These are phyloP conservation scores for Ptilodon capucinus DNA, from an alignment of 2,888 invertebrate species.

Conservation along the genomic window DNA sequence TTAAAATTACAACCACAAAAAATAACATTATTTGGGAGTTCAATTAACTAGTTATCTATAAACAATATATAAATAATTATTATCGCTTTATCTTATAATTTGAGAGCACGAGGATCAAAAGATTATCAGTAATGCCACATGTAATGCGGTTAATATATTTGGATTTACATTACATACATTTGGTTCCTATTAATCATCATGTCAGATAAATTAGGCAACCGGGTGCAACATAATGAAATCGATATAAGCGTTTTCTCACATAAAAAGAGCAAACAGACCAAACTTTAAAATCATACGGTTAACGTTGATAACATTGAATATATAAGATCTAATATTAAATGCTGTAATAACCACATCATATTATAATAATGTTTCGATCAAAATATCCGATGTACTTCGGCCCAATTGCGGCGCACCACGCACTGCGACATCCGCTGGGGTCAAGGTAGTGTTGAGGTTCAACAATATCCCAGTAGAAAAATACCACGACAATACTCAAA, in stretches of 20 bases:
- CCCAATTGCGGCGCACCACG: constrained; percentile 38
- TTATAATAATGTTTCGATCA: neutral
- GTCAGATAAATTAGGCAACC: neutral
- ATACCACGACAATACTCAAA: constrained; percentile 6
- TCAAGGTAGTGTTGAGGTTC: constrained; percentile 28
- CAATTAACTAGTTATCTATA: too few species aligned
- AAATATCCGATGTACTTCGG: constrained; percentile 6
- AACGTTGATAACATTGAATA: too few species aligned
- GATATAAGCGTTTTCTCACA: neutral
- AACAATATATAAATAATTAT: neutral
- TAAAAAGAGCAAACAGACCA: neutral
- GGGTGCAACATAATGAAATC: neutral
- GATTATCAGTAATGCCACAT: constrained; percentile 12
- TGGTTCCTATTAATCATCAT: neutral
- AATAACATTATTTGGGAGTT: neutral
- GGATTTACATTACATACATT: neutral
- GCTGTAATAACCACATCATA: too few species aligned
- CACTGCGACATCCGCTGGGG: constrained; percentile 37
- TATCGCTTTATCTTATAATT: constrained; percentile 6
- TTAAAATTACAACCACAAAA: too few species aligned
- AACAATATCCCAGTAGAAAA: constrained; percentile 16
- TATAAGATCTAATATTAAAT: too few species aligned
- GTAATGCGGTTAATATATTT: constrained; percentile 1
- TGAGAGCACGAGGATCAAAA: constrained; percentile 12
- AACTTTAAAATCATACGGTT: too few species aligned